Base-by-base conservation (phyloP, 2,113 vertebrate genomes). In the Bufo gargarizans region DNA sequence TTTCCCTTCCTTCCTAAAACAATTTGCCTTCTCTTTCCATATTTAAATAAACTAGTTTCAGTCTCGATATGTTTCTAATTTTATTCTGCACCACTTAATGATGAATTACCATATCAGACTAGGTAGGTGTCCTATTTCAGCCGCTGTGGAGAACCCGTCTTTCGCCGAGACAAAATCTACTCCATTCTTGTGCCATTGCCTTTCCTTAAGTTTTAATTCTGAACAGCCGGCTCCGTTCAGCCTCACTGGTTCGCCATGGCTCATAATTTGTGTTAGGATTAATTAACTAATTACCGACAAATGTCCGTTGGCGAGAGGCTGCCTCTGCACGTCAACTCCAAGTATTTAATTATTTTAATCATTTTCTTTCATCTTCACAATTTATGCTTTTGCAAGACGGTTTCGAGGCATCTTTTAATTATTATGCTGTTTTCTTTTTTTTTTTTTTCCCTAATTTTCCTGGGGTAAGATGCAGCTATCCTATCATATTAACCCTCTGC, bases 341-440 rank as follows among this genome's bases (percentile, higher is more conserved):
- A 96, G 97, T 96, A 97, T 97, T 97, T 98, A 99, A 99, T 99
- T 99, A 99, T 99, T 99, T 99, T 99, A 99, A 99, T 99, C 97
- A 99, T 99, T 98, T 99, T 97, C 98, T 99, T 99, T 99, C 98
- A 99, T 99, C 97, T 99, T 98, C 95, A 98, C 96, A 97, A 96
- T 97, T 95, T 96, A 97, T 97, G 96, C 97, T 97, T 95, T 95
- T 97, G 96, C 95, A 96, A 97, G 96, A 96, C 93, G 93, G 97
- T 97, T 98, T 96, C 96, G 96, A 97, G 97, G 97, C 97, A 97
- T 97, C 97, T 98, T 98, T 99, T 98, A 99, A 99, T 99, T 96
- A 96, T 96, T 94, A 95, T 95, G 96, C 94, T 93, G 92, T 91
- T 90, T 91, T 90, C 87, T 77, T 45, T 89, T 91, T 88, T 91